These are phyloP conservation scores for Diabrotica virgifera DNA, from an alignment of 1,140 invertebrate species.

Conservation along the genomic window DNA sequence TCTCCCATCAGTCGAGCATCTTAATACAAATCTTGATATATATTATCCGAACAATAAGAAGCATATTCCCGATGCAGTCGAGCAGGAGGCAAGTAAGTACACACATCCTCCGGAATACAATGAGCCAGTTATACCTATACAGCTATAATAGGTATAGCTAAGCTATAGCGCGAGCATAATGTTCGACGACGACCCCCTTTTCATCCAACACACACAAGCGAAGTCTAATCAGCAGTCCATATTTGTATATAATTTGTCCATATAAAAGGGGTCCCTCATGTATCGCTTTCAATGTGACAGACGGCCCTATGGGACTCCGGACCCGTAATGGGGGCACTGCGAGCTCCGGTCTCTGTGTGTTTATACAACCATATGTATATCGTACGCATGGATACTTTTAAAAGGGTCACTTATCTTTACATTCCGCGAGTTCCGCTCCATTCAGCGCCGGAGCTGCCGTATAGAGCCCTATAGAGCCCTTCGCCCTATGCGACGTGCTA, in stretches of 20 bases:
- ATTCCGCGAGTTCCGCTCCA: constrained; percentile 35
- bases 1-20: not conserved
- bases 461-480: not conserved
- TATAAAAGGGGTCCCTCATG: constrained; percentile 45
- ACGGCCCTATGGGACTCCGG: constrained; percentile 29
- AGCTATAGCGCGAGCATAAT: not conserved
- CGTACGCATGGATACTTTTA: constrained; percentile 46
- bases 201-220: constrained; percentile 12
- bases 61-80: not conserved
- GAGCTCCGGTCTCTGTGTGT: constrained; percentile 24
- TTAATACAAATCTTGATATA: not conserved
- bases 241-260: constrained; percentile 51
- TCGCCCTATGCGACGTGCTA: not conserved
- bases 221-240: constrained; percentile 47
- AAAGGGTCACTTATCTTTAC: constrained; percentile 44
- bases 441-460: constrained; percentile 21
- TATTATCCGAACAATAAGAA: constrained; percentile 1
- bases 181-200: constrained; percentile 8
- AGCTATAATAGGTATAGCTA: not conserved
- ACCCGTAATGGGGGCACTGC: constrained; percentile 22
- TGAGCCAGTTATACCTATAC: not conserved
- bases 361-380: constrained; percentile 47
- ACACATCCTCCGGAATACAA: not conserved
- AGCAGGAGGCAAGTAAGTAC: not conserved
- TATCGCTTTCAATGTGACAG: constrained; percentile 47